Evolutionary conservation across 2,797 vertebrate species (phyloP).

Genomic region (Acrocephalus scirpaceus): DNA sequence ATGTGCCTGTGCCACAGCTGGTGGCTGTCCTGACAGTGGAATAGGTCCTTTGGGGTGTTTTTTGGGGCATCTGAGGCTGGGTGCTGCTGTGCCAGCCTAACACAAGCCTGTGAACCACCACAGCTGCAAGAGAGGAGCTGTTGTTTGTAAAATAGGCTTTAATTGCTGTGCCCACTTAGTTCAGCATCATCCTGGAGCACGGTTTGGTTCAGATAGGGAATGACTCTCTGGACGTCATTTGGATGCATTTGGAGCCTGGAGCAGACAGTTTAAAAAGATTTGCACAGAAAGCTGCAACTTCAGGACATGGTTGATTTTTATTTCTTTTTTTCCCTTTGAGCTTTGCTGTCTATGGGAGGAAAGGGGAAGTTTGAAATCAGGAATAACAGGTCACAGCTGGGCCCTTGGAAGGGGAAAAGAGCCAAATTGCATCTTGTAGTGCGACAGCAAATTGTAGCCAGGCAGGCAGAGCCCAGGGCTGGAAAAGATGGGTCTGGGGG

Average conservation of each 20-base stretch:
- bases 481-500: not conserved
- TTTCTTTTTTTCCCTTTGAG: not conserved
- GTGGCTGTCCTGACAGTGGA: not conserved
- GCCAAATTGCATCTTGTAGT: not conserved
- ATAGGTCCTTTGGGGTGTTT: fast-evolving
- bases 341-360: not conserved
- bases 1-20: not conserved
- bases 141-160: not conserved
- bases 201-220: not conserved
- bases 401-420: not conserved
- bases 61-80: fast-evolving
- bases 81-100: not conserved
- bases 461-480: not conserved
- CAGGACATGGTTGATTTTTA: not conserved
- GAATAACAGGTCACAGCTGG: not conserved
- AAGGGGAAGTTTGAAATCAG: not conserved
- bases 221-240: not conserved
- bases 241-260: not conserved
- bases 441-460: not conserved
- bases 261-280: not conserved
- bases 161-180: no score
- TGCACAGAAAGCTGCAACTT: not conserved
- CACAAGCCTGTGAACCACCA: not conserved
- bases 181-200: not conserved
- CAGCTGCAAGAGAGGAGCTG: fast-evolving